These are phyloP conservation scores for Syngnathus scovelli DNA, from an alignment of 2,113 vertebrate species.

Conservation along the genomic window DNA sequence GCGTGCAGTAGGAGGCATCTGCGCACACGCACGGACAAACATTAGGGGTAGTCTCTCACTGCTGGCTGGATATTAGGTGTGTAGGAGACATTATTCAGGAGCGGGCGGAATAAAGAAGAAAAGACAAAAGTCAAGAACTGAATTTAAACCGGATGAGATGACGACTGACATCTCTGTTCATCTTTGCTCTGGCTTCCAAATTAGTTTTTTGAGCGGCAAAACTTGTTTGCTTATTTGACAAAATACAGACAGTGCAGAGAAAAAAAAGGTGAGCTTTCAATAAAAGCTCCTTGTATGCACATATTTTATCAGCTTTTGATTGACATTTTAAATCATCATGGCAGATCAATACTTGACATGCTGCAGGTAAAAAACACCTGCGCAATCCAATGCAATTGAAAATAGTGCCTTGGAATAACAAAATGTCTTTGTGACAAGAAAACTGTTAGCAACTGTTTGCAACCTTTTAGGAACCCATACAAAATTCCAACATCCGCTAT, in stretches of 20 bases:
- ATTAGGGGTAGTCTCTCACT: slow-evolving; percentile 65
- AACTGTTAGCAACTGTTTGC: too few relatives aligned
- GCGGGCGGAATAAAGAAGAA: slow-evolving; percentile 22
- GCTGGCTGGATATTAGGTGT: slow-evolving; percentile 67
- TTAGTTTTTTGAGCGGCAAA: slow-evolving; percentile 40
- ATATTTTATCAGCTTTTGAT: background rate
- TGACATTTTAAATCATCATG: background rate
- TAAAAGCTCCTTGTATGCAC: slow-evolving; percentile 6
- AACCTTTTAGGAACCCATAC: too few relatives aligned
- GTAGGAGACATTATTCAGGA: slow-evolving; percentile 66
- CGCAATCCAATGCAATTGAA: too few relatives aligned
- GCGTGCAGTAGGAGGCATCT: slow-evolving; percentile 28
- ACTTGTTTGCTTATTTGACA: slow-evolving; percentile 35
- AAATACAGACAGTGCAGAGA: slow-evolving; percentile 9
- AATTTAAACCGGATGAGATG: slow-evolving; percentile 61
- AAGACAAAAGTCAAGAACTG: slow-evolving; percentile 63
- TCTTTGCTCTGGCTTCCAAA: slow-evolving; percentile 36
- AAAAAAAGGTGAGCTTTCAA: slow-evolving; percentile 2
- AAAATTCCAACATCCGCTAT: too few relatives aligned
- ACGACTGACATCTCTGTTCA: slow-evolving; percentile 44
- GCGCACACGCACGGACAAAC: slow-evolving; percentile 51
- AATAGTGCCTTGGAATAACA: too few relatives aligned
- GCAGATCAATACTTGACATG: background rate
- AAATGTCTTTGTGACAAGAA: too few relatives aligned
- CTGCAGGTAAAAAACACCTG: too few relatives aligned